Conservation (phyloP, 1,140 invertebrate genomes). For the Pectinophora gossypiella region DNA sequence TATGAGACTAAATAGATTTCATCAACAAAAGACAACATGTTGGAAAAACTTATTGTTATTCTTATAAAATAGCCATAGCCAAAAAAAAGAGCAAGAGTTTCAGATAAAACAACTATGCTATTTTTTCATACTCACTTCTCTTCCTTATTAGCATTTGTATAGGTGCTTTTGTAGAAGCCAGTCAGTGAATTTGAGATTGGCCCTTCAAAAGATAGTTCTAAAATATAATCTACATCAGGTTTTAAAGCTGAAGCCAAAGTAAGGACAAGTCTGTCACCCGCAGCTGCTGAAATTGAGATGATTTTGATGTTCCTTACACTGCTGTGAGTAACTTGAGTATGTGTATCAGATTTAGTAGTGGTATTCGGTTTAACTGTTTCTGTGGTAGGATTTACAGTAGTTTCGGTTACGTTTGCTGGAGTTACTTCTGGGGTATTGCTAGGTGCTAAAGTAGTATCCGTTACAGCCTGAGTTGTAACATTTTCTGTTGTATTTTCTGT, state of each 20-base stretch:
- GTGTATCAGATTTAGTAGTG: not conserved
- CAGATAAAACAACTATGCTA: too few species aligned
- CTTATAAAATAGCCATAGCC: too few species aligned
- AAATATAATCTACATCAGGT: constrained; percentile 53
- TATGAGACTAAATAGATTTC: too few species aligned
- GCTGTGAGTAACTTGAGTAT: constrained; percentile 56
- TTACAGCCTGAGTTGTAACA: constrained; percentile 3
- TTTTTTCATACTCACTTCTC: constrained; percentile 38
- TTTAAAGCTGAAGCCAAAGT: constrained; percentile 42
- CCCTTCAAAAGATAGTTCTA: constrained; percentile 75
- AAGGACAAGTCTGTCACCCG: constrained; percentile 48
- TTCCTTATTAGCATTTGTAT: constrained; percentile 69
- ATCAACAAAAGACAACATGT: too few species aligned
- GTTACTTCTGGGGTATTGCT: constrained; percentile 3
- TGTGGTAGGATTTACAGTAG: not conserved
- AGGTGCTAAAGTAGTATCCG: not conserved
- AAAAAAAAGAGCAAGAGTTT: too few species aligned
- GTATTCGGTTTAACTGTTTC: not conserved
- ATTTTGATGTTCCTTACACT: constrained; percentile 51
- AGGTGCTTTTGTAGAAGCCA: constrained; percentile 90
- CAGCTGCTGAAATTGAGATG: constrained; percentile 29
- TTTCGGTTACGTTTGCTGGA: not conserved
- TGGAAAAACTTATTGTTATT: too few species aligned
- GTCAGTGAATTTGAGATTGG: constrained; percentile 77
- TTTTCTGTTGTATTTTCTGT: too few species aligned